phyloP scores from a whole-genome alignment of 2,113 vertebrate species.

The Climacteris rufus region DNA sequence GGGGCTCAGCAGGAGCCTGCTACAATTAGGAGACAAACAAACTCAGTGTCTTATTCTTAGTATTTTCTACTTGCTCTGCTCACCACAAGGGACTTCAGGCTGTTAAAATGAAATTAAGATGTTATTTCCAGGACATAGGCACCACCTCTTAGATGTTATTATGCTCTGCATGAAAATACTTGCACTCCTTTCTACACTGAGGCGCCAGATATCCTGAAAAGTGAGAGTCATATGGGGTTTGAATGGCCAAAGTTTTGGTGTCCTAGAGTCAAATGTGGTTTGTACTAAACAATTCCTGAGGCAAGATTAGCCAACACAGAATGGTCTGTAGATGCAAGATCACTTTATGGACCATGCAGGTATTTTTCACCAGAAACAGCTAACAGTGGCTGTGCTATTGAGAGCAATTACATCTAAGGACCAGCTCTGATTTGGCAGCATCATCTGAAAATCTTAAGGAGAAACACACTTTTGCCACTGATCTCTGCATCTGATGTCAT shows the following conservation, averaged over 20 bases:
- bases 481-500: background rate
- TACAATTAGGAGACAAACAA: background rate
- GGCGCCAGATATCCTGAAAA: background rate
- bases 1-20: background rate
- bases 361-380: background rate
- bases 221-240: background rate
- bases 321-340: background rate
- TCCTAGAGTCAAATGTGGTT: background rate
- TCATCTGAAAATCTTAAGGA: background rate
- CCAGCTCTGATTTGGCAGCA: background rate
- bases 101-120: background rate
- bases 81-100: background rate
- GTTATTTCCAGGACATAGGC: background rate
- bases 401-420: accelerated
- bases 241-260: background rate
- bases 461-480: background rate
- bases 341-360: background rate
- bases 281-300: background rate
- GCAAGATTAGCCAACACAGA: background rate
- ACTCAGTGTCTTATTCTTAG: background rate
- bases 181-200: background rate
- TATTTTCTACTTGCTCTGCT: background rate
- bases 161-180: background rate
- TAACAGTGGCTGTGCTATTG: background rate
- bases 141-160: background rate